Conservation (phyloP, 2,888 invertebrate species). For the Acronicta aceris region DNA sequence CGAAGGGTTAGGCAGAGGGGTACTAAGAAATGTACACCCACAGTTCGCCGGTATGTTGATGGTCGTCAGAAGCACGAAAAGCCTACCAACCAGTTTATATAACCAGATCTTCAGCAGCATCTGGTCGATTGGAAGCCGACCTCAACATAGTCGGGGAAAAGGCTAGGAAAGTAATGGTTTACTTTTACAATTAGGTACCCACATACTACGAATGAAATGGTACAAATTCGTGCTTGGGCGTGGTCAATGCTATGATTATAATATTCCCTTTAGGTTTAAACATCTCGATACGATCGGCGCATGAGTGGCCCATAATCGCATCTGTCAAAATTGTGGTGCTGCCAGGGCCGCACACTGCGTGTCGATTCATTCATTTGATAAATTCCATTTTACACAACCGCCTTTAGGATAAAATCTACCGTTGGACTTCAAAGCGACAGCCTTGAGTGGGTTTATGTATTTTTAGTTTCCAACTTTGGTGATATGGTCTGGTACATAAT, state of each 20-base stretch:
- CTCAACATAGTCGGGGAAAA: no score
- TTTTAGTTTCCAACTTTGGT: constrained; percentile 18
- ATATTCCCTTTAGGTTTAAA: constrained; percentile 43
- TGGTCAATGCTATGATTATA: constrained; percentile 27
- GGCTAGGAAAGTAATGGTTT: no score
- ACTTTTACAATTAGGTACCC: no score
- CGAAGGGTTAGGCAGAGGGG: no score
- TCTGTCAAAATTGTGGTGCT: constrained; percentile 67
- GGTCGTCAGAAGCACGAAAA: no score
- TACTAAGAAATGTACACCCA: no score
- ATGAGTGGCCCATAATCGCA: constrained; percentile 63
- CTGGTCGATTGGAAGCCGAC: no score
- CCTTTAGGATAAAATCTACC: constrained; percentile 51
- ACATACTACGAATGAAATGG: neutral
- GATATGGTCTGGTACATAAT: constrained; percentile 41
- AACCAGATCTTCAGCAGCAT: no score
- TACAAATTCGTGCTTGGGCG: constrained; percentile 6
- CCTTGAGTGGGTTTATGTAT: constrained; percentile 37
- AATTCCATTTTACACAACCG: constrained; percentile 41
- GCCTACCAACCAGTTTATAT: no score
- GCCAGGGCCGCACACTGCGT: constrained; percentile 63
- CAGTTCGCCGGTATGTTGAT: no score
- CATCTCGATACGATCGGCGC: constrained; percentile 60
- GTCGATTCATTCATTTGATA: constrained; percentile 48
- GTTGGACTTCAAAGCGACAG: constrained; percentile 33